These are phyloP conservation scores for Hephaestus fuliginosus DNA, from an alignment of 2,797 vertebrate species.

Conservation along the genomic window DNA sequence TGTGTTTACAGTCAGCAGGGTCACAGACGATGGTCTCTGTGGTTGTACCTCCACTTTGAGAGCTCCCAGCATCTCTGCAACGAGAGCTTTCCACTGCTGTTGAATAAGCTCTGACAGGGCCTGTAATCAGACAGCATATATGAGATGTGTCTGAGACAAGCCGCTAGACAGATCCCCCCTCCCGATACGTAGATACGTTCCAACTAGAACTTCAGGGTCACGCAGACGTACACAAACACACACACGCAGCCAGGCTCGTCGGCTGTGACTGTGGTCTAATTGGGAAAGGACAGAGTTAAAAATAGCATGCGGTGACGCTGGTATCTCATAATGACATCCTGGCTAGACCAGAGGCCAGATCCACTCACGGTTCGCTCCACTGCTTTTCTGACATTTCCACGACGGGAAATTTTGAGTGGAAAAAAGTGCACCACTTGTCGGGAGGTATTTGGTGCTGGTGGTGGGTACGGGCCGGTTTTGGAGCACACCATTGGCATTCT, in stretches of 20 bases:
- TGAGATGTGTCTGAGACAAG: conserved; percentile 67
- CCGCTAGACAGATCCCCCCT: conserved; percentile 55
- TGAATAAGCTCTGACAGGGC: conserved; percentile 63
- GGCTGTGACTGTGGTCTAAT: conserved; percentile 65
- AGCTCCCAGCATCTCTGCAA: conserved; percentile 16
- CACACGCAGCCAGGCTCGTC: conserved; percentile 32
- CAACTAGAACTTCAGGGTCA: conserved; percentile 52
- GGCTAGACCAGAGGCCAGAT: conserved; percentile 67
- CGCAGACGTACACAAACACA: conserved; percentile 34
- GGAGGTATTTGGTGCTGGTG: conserved; percentile 39
- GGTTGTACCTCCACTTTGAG: conserved; percentile 24
- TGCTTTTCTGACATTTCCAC: conserved; percentile 64
- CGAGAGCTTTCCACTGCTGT: conserved; percentile 27
- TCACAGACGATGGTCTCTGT: conserved; percentile 43
- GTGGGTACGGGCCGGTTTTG: conserved; percentile 50
- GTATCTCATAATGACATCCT: conserved; percentile 81
- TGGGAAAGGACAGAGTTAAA: conserved; percentile 72
- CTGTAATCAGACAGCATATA: conserved; percentile 74
- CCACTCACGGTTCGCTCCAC: conserved; percentile 46
- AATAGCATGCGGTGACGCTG: conserved; percentile 76
- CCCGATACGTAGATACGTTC: conserved; percentile 48
- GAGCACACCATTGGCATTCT: conserved; percentile 29
- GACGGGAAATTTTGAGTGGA: conserved; percentile 57
- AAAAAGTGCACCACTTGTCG: conserved; percentile 17
- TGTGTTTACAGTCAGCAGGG: conserved; percentile 55